phyloP scores from a whole-genome alignment of 2,113 vertebrate genomes.

The Balaeniceps rex region DNA sequence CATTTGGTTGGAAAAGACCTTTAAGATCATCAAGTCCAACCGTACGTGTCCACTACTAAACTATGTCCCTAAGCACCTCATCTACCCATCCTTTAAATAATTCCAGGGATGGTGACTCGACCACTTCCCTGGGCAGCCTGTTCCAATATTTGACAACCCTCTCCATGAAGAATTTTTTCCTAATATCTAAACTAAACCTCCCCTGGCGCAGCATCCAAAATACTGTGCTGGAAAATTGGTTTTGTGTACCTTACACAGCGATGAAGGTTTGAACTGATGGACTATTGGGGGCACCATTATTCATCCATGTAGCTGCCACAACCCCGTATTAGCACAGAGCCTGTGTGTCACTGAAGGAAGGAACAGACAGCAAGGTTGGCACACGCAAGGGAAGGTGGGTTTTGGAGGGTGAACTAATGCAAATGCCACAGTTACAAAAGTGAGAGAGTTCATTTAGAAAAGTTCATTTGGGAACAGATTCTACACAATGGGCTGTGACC shows the following conservation, averaged over 20 bases:
- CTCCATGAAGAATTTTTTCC: no score
- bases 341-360: neutral
- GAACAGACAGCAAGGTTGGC: neutral
- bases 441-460: neutral
- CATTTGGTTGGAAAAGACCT: no score
- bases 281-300: neutral
- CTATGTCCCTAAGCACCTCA: no score
- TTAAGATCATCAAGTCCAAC: no score
- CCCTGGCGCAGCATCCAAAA: no score
- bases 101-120: no score
- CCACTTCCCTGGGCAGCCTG: no score
- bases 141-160: no score
- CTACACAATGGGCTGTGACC: no score
- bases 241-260: neutral
- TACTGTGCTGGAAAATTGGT: fast-evolving
- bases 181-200: no score
- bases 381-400: neutral
- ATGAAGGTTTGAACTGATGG: neutral
- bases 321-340: fast-evolving
- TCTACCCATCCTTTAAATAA: no score
- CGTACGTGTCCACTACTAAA: no score
- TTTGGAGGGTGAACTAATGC: neutral
- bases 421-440: neutral
- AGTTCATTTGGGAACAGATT: neutral
- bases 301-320: neutral